Evolutionary conservation across 1,140 invertebrate genomes (phyloP).

Genomic region (Pseudomyrmex cubaensis): DNA sequence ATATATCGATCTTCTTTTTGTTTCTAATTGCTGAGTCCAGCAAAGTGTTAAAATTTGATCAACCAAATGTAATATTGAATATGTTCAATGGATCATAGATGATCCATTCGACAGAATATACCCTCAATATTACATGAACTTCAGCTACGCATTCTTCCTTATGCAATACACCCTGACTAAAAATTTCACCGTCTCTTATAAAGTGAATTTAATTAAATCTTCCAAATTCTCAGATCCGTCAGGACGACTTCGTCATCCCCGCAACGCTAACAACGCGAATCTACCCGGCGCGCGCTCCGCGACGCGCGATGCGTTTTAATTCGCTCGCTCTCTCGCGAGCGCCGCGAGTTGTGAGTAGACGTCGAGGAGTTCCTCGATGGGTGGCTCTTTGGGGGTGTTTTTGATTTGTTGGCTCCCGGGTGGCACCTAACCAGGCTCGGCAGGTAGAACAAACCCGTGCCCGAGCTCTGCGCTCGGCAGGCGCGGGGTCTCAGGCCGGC

Average conservation of each 20-base stretch:
- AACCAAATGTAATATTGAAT: no score
- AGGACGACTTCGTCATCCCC: conserved; percentile 45
- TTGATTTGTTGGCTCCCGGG: conserved; percentile 83
- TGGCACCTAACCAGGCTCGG: conserved; percentile 46
- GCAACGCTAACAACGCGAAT: conserved; percentile 49
- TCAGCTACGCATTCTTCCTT: no score
- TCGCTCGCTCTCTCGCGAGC: conserved; percentile 73
- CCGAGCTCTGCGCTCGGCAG: no score
- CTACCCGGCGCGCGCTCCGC: conserved; percentile 29
- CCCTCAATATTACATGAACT: no score
- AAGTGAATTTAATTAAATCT: conserved; percentile 44
- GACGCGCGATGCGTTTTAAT: conserved; percentile 79
- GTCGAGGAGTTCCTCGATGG: conserved; percentile 65
- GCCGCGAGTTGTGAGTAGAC: conserved; percentile 64
- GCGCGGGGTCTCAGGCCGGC: conserved; percentile 1
- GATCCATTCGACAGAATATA: no score
- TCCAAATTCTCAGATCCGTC: conserved; percentile 45
- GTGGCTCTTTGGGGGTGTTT: conserved; percentile 81
- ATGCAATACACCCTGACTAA: no score
- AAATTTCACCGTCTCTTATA: background rate
- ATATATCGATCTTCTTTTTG: no score
- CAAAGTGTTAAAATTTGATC: no score
- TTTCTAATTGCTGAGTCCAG: no score
- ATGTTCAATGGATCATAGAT: no score
- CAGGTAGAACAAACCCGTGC: conserved; percentile 17